Evolutionary conservation across 2,888 invertebrate species (phyloP).

Genomic region (Brachylomia viminalis): DNA sequence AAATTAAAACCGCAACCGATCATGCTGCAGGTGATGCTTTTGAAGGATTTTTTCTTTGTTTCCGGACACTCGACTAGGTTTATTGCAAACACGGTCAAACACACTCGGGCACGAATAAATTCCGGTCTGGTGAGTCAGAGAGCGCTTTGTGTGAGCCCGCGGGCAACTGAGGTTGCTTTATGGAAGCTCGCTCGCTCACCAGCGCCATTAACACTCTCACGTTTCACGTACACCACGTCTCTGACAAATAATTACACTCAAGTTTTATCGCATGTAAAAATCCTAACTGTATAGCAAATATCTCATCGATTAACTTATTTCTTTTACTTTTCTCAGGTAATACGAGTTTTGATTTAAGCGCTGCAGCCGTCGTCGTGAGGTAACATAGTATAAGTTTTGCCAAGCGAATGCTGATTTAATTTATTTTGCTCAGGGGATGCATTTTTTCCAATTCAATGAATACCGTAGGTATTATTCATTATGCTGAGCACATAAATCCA

Average conservation of each 20-base stretch:
- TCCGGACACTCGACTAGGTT: conserved; percentile 52
- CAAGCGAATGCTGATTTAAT: conserved; percentile 36
- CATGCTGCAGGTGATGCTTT: conserved; percentile 10
- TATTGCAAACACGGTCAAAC: conserved; percentile 67
- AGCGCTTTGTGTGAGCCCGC: conserved; percentile 65
- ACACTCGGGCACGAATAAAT: conserved; percentile 64
- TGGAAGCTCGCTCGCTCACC: conserved; percentile 31
- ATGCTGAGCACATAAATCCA: conserved; percentile 26
- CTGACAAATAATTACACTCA: conserved; percentile 26
- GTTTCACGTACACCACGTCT: conserved; percentile 23
- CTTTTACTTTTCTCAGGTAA: conserved; percentile 63
- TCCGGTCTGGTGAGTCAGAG: conserved; percentile 67
- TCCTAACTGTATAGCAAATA: conserved; percentile 1
- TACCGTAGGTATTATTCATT: conserved; percentile 5
- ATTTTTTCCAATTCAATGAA: conserved; percentile 14
- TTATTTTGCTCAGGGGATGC: conserved; percentile 28
- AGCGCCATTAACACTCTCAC: conserved; percentile 31
- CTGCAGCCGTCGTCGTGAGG: conserved; percentile 37
- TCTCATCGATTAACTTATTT: conserved; percentile 6
- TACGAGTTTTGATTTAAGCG: conserved; percentile 37
- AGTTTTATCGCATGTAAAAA: conserved; percentile 16
- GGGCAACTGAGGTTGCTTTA: conserved; percentile 62
- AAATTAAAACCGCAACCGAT: conserved; percentile 36
- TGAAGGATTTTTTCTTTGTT: conserved; percentile 9
- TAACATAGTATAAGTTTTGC: conserved; percentile 41